Conservation (phyloP, 2,888 invertebrate genomes). For the Synanthedon tipuliformis region DNA sequence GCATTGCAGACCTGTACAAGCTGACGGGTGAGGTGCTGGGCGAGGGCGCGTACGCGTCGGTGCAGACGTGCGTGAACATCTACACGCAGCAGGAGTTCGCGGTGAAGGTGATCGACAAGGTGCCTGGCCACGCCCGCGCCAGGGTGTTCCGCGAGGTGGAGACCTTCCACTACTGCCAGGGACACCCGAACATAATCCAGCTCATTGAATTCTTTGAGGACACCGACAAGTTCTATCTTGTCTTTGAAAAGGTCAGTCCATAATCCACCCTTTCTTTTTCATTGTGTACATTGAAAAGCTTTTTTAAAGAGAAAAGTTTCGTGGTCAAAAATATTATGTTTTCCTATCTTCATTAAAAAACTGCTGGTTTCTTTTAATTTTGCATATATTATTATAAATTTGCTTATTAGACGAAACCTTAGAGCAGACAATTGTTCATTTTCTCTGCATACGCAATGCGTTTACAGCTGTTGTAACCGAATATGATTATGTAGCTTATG, state of each 20-base stretch:
- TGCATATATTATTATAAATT: no score
- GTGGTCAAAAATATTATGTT: no score
- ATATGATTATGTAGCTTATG: no score
- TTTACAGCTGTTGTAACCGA: no score
- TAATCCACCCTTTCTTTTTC: no score
- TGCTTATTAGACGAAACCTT: no score
- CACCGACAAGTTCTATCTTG: slow-evolving; percentile 95
- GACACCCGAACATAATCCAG: slow-evolving; percentile 97
- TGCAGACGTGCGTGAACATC: slow-evolving; percentile 92
- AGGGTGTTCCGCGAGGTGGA: slow-evolving; percentile 98
- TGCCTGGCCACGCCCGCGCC: slow-evolving; percentile 92
- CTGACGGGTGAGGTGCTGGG: slow-evolving; percentile 96
- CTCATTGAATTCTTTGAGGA: slow-evolving; percentile 98
- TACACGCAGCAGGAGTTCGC: slow-evolving; percentile 95
- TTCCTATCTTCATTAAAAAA: no score
- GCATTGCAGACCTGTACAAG: slow-evolving; percentile 89
- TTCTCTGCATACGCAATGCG: no score
- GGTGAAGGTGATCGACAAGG: slow-evolving; percentile 97
- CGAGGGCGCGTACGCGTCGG: slow-evolving; percentile 96
- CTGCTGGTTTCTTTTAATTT: no score
- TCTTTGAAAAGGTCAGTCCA: slow-evolving; percentile 88
- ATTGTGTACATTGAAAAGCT: no score
- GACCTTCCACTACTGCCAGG: slow-evolving; percentile 98
- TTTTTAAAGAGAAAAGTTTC: no score
- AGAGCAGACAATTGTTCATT: no score